Percentiles rank a stretch among this genome's conserved stretches.
These are phyloP conservation scores for Cataglyphis rosenhaueri DNA, from an alignment of 2,888 invertebrate species.

Conservation along the genomic window DNA sequence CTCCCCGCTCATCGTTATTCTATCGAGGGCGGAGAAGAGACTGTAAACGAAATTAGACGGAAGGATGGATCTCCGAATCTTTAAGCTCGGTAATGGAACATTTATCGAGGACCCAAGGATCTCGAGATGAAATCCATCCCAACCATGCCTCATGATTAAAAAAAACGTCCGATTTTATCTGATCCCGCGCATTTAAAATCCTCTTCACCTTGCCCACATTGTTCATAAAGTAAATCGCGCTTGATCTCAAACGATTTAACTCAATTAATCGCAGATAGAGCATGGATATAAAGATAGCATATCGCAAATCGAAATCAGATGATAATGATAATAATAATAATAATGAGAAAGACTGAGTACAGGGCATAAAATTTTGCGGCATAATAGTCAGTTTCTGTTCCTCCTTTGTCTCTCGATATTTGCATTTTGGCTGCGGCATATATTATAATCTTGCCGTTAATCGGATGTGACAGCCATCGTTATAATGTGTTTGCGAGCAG, in stretches of 20 bases:
- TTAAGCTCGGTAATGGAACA: conserved; percentile 83
- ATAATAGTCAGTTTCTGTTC: conserved; percentile 85
- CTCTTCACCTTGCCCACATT: neutral
- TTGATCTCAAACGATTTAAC: conserved; percentile 29
- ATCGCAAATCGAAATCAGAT: conserved; percentile 20
- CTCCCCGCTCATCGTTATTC: conserved; percentile 42
- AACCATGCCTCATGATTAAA: neutral
- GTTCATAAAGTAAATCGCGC: conserved; percentile 1
- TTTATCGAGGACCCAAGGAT: conserved; percentile 80
- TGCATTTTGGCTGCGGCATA: conserved; percentile 55
- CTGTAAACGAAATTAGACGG: conserved; percentile 45
- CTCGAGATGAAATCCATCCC: conserved; percentile 75
- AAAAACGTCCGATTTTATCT: neutral
- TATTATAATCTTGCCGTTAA: conserved; percentile 65
- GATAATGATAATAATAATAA: conserved; percentile 26
- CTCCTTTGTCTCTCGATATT: conserved; percentile 80
- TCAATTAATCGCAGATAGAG: conserved; percentile 13
- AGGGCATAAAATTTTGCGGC: conserved; percentile 83
- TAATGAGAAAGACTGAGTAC: conserved; percentile 77
- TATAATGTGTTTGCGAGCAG: conserved; percentile 66
- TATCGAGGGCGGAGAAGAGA: conserved; percentile 64
- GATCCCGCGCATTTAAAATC: conserved; percentile 2
- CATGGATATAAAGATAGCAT: conserved; percentile 6
- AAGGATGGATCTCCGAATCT: conserved; percentile 78
- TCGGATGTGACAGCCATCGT: conserved; percentile 56